Evolutionary conservation across 2,888 invertebrate genomes (phyloP).

Genomic region (Actias luna): DNA sequence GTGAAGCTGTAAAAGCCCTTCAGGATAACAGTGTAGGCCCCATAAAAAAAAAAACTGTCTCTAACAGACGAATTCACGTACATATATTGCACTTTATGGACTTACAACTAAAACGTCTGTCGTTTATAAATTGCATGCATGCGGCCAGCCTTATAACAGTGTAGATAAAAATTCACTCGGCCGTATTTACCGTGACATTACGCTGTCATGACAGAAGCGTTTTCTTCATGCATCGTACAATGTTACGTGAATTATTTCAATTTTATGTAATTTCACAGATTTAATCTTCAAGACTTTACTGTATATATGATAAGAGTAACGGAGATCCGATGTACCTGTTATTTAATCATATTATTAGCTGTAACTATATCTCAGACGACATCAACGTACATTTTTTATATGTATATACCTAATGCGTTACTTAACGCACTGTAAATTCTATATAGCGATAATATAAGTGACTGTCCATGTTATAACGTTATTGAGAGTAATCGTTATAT

Average conservation of each 20-base stretch:
- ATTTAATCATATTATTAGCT: neutral
- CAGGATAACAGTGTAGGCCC: too few species aligned
- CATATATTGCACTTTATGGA: too few species aligned
- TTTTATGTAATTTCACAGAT: slow-evolving; percentile 4
- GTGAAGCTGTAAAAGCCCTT: too few species aligned
- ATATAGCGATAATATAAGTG: too few species aligned
- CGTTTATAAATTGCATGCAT: neutral
- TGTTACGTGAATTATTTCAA: slow-evolving; percentile 9
- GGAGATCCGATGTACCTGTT: neutral
- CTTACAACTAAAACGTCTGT: neutral
- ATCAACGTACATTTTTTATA: too few species aligned
- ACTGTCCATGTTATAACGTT: too few species aligned
- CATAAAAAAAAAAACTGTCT: neutral
- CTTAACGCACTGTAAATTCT: too few species aligned
- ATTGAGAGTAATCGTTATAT: too few species aligned
- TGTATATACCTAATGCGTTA: too few species aligned
- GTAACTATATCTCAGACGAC: neutral
- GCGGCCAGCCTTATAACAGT: slow-evolving; percentile 1
- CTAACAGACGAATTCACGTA: neutral
- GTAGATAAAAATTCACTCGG: slow-evolving; percentile 1
- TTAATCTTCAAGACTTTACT: neutral
- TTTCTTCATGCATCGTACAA: neutral
- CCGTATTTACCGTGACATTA: slow-evolving; percentile 10
- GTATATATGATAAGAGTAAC: neutral
- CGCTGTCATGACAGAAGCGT: neutral